These are phyloP conservation scores for Xanthia togata DNA, from an alignment of 2,888 invertebrate species.

Conservation along the genomic window DNA sequence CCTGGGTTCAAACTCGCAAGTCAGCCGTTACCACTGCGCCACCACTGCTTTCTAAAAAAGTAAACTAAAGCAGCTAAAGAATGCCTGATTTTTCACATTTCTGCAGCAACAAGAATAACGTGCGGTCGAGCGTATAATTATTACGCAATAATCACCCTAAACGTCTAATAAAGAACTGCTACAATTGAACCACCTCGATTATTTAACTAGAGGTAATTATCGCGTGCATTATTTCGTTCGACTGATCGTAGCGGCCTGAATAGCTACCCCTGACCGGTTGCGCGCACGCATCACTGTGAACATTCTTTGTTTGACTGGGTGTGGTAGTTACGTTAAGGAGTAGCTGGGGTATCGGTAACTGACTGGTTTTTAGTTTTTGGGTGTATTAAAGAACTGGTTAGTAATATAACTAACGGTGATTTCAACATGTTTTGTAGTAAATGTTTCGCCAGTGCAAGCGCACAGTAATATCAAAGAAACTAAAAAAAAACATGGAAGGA, in stretches of 20 bases:
- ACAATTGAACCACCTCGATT: slow-evolving; percentile 33
- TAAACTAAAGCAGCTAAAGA: background rate
- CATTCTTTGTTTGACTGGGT: slow-evolving; percentile 51
- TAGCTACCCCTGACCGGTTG: slow-evolving; percentile 68
- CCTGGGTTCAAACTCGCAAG: no score
- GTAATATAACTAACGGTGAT: no score
- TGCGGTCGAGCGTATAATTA: background rate
- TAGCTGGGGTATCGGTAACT: background rate
- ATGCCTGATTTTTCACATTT: background rate
- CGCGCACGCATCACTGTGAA: slow-evolving; percentile 48
- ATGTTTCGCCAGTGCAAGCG: no score
- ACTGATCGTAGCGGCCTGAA: slow-evolving; percentile 60
- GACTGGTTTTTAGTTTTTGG: slow-evolving; percentile 9
- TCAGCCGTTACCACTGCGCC: no score
- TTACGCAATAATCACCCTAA: slow-evolving; percentile 13
- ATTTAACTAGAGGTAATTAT: slow-evolving; percentile 41
- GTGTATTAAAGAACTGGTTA: background rate
- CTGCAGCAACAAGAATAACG: background rate
- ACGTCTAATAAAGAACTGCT: slow-evolving; percentile 8
- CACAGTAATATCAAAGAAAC: no score
- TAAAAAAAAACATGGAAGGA: no score
- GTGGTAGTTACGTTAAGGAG: slow-evolving; percentile 36
- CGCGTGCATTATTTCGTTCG: slow-evolving; percentile 57
- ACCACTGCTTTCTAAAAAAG: no score
- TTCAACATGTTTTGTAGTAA: no score